A percentile compares a stretch with the other conserved stretches of the same genome.
Evolutionary conservation across 2,888 invertebrate genomes (phyloP).

Genomic region (Tiliacea citrago): DNA sequence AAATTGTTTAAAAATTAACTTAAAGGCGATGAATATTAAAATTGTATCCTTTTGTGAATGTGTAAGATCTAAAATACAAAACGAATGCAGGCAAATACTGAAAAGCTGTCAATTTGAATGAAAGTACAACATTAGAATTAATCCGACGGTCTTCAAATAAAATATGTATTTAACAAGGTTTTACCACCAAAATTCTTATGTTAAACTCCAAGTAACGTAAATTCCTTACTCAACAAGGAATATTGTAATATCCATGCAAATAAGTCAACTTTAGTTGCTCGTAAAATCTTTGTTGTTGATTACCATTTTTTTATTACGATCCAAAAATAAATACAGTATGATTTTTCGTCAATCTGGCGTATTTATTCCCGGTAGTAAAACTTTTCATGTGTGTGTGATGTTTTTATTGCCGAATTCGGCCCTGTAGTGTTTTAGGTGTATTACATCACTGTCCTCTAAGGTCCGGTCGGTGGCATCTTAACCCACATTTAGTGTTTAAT

Average conservation of each 20-base stretch:
- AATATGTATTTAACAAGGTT: background rate
- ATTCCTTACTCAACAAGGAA: constrained; percentile 39
- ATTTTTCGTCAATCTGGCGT: constrained; percentile 25
- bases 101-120: background rate
- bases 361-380: constrained; percentile 41
- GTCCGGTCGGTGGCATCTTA: constrained; percentile 62
- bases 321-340: constrained; percentile 31
- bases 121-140: background rate
- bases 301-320: constrained; percentile 40
- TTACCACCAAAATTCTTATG: constrained; percentile 16
- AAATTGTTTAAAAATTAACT: background rate
- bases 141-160: constrained; percentile 5
- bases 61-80: background rate
- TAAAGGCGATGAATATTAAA: background rate
- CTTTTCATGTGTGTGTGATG: background rate
- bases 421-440: constrained; percentile 57
- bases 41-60: background rate
- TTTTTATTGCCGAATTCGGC: constrained; percentile 41
- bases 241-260: constrained; percentile 60
- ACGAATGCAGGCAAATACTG: background rate
- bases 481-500: constrained; percentile 64
- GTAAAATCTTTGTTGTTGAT: constrained; percentile 52
- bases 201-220: constrained; percentile 28
- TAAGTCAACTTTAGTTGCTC: constrained; percentile 51
- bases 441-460: constrained; percentile 64